Evolutionary conservation across 2,888 invertebrate species (phyloP), one percentile per base, ranked within the genome.

Genomic region (Atrina japonica): DNA sequence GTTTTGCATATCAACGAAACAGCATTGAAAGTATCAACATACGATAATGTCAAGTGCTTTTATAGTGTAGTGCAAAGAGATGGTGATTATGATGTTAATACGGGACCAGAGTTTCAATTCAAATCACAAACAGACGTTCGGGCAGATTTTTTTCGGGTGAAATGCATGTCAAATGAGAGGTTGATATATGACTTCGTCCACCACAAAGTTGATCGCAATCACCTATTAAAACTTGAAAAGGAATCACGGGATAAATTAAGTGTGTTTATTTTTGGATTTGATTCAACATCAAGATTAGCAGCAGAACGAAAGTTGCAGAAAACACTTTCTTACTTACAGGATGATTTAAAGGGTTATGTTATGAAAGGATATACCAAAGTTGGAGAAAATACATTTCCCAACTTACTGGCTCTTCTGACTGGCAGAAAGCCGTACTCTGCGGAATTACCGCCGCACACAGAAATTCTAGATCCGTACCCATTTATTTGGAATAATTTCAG

Each of bases 221-320:
- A 61, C 1, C 47, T 21, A 1, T 35, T 40, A 14, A 43, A 64
- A 9, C 47, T 69, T 9, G 55, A 47, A 43, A 27, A 55, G n/a
- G 77, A 75, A 25, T n/a, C 40, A 7, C 23, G n/a, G 2, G 52
- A 72, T 6, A 45, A 67, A 14, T 75, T 75, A 41, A 80, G 73
- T 67, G 68, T 83, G 3, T 70, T 76, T n/a, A 66, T 83, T 29
- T 79, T 83, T 66, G 83, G 83, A 2, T 52, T 80, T 7, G 83
- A 83, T 47, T 83, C 83, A 0, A 70, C 77, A 0, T 83, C 83
- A 0, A 63, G 83, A 27, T 59, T 79, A n/a, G 73, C 75, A 21
- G 77, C 80, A 9, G 45, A 56, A 35, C 47, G 69, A 27, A 60
- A 50, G 21, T 18, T 69, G 3, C 69, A 66, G 5, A 66, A 66